Percentiles rank a stretch among this genome's conserved stretches.
Evolutionary conservation across 2,797 vertebrate species (phyloP).

Genomic region (Meriones psammophilus): DNA sequence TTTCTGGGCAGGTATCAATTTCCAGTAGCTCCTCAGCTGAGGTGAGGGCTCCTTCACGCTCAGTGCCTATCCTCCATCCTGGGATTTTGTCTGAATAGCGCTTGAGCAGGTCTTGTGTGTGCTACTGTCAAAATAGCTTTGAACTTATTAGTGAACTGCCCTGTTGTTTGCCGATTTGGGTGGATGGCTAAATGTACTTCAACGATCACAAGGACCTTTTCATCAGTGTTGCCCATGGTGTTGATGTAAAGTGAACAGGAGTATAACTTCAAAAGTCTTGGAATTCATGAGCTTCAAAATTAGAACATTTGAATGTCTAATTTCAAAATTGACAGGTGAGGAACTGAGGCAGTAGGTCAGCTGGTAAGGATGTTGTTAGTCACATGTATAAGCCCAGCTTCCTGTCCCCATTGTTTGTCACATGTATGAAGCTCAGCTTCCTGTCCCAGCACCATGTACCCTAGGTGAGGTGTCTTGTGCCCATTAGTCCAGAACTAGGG

Average conservation of each 20-base stretch:
- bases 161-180: neutral
- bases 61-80: no score
- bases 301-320: neutral
- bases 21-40: neutral
- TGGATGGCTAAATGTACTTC: neutral
- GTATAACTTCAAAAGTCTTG: neutral
- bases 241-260: neutral
- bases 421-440: no score
- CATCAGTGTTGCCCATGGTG: neutral
- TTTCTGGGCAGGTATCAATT: neutral
- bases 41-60: neutral
- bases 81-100: neutral
- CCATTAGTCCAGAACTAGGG: neutral
- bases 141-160: neutral
- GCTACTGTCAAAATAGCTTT: neutral
- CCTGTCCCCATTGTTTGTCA: neutral
- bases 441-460: neutral
- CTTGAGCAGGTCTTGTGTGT: neutral
- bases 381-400: no score
- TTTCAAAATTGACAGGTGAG: neutral
- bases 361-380: neutral
- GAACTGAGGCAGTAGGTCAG: neutral
- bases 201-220: neutral
- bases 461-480: neutral
- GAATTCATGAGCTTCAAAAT: slow-evolving; percentile 6